Conservation (phyloP, 2,888 invertebrate genomes). For the Drosophila planitibia region DNA sequence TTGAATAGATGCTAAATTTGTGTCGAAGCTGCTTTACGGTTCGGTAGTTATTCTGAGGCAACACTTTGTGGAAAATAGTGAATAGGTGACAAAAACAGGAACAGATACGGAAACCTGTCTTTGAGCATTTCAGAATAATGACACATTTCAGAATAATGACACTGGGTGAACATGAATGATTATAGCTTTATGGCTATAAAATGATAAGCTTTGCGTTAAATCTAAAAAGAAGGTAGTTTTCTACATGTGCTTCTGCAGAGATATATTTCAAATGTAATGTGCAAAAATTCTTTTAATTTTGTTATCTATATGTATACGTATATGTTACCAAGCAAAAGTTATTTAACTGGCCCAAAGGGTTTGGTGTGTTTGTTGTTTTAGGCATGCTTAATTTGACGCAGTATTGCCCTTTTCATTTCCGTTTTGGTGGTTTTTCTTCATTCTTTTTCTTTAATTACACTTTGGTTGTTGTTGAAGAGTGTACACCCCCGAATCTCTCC, state of each 20-base stretch:
- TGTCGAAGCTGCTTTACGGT: background rate
- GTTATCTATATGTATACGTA: background rate
- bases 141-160: background rate
- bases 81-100: background rate
- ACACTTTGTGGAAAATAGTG: background rate
- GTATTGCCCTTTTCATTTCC: conserved; percentile 31
- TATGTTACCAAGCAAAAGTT: background rate
- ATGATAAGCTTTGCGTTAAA: background rate
- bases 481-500: background rate
- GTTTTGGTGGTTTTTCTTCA: conserved; percentile 4
- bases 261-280: background rate
- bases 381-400: conserved; percentile 49
- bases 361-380: conserved; percentile 25
- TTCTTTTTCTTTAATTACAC: conserved; percentile 49
- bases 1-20: background rate
- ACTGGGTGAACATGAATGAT: background rate
- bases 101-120: background rate
- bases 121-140: background rate
- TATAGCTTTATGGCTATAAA: background rate
- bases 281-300: background rate
- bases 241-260: background rate
- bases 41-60: background rate
- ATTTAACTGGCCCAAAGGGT: conserved; percentile 2
- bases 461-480: conserved; percentile 9
- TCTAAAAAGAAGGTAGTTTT: background rate